Base-by-base conservation (phyloP, 2,113 vertebrate genomes). In the Xerus inauris region DNA sequence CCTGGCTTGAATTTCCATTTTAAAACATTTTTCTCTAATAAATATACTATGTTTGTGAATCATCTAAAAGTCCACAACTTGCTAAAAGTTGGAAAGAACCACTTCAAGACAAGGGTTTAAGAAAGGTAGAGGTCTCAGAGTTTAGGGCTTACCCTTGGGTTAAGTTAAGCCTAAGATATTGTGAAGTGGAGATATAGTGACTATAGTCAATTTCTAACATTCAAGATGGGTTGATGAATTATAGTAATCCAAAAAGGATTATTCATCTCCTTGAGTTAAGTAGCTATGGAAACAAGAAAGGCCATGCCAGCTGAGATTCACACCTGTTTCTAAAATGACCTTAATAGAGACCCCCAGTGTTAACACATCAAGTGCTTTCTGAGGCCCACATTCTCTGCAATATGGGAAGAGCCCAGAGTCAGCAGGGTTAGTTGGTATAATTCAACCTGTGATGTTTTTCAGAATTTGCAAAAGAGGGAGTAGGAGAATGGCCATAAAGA, bases 261-360 rank as follows among this genome's bases (percentile, higher is more conserved):
- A 40, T 80, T 91, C 35, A 51, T 94, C 51, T 64, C 81, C 77
- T 73, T 82, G 67, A 93, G 77, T 30, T 91, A 45, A 30, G 20
- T 22, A 82, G 54, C 28, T 64, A 64, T 88, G 82, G 76, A 90
- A 85, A 80, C 40, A 87, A 87, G 38, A 87, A 85, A 85, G 30
- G 73, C 20, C 54, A 65, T 10, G 0, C 42, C 65, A 87, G 51
- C 20, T 85, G 72, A 85, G 35, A 94, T 62, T 87, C 11, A 73
- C 19, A 67, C 65, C 72, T 94, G 40, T 71, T 92, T 92, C 85
- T 92, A 87, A 87, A 94, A 47, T 97, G 72, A 47, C 19, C 1
- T 47, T 83, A 83, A 87, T 12, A 80, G 4, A 72, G 40, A 89
- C n/a, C 24, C 5, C 57, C 38, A 83, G 32, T 32, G 24, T 75